Evolutionary conservation across 2,797 vertebrate genomes (phyloP).

Genomic region (Eulemur albifrons): DNA sequence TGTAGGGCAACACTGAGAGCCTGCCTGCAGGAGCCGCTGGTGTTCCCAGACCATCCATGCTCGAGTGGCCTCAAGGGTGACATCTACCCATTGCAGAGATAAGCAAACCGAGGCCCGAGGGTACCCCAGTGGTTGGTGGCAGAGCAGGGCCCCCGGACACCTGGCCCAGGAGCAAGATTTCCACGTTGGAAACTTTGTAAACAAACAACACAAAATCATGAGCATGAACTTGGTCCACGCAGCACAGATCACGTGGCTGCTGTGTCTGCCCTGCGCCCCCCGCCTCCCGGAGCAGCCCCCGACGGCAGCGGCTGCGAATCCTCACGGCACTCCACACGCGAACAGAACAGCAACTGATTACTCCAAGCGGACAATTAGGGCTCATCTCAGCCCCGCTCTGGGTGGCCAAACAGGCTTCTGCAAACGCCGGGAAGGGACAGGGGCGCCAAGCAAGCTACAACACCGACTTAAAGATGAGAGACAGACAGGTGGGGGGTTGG

Average conservation of each 20-base stretch:
- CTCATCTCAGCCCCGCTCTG: conserved; percentile 71
- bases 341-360: conserved; percentile 78
- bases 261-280: conserved; percentile 85
- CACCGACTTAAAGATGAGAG: too few relatives aligned
- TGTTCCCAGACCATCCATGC: not conserved
- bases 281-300: conserved; percentile 88
- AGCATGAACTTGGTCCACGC: conserved; percentile 69
- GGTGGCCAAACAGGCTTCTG: conserved; percentile 71
- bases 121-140: not conserved
- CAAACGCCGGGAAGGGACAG: conserved; percentile 69
- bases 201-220: conserved; percentile 58
- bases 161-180: conserved; percentile 17
- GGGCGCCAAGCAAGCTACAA: not conserved
- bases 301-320: conserved; percentile 33
- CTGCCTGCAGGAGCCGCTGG: not conserved
- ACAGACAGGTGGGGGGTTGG: too few relatives aligned
- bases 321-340: conserved; percentile 88
- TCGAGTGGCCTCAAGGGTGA: rapidly evolving
- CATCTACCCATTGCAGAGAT: not conserved
- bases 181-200: conserved; percentile 72
- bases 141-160: not conserved
- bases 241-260: conserved; percentile 81
- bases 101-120: not conserved
- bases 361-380: conserved; percentile 80
- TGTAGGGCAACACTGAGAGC: rapidly evolving